phyloP scores from a whole-genome alignment of 2,888 invertebrate genomes.

The Trissoscelio sp. region DNA sequence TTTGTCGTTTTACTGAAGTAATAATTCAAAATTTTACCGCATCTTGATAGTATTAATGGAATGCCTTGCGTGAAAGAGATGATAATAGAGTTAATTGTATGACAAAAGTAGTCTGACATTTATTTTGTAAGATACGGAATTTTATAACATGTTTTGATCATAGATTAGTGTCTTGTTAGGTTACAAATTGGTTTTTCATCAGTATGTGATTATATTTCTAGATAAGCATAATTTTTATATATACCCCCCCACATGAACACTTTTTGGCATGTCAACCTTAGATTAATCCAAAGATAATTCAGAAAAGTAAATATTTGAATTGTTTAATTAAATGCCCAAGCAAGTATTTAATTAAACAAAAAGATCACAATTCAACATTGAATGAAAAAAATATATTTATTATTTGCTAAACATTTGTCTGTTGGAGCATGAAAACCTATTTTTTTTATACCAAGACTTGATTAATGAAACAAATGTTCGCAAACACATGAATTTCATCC shows the following conservation, averaged over 20 bases:
- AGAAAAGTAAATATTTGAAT: no score
- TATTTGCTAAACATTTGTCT: background rate
- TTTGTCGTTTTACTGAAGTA: slow-evolving; percentile 15
- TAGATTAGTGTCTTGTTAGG: slow-evolving; percentile 32
- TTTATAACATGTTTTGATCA: slow-evolving; percentile 19
- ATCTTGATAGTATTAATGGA: slow-evolving; percentile 41
- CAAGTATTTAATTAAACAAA: no score
- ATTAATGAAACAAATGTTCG: slow-evolving; percentile 33
- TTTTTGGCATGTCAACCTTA: slow-evolving; percentile 15
- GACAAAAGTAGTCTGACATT: slow-evolving; percentile 14
- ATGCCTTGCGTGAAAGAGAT: slow-evolving; percentile 36
- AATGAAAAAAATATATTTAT: background rate
- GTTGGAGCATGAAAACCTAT: background rate
- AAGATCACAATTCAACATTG: background rate
- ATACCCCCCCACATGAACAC: background rate
- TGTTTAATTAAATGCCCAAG: no score
- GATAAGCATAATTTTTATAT: slow-evolving; percentile 9
- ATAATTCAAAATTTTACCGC: background rate
- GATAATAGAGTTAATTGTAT: slow-evolving; percentile 14
- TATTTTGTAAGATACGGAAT: slow-evolving; percentile 16
- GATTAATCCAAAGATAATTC: background rate
- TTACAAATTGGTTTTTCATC: slow-evolving; percentile 22
- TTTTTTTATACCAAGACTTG: slow-evolving; percentile 5
- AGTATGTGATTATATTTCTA: slow-evolving; percentile 12
- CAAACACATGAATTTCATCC: slow-evolving; percentile 1